These are phyloP conservation scores for Masticophis lateralis DNA, from an alignment of 2,797 vertebrate species.

Conservation along the genomic window DNA sequence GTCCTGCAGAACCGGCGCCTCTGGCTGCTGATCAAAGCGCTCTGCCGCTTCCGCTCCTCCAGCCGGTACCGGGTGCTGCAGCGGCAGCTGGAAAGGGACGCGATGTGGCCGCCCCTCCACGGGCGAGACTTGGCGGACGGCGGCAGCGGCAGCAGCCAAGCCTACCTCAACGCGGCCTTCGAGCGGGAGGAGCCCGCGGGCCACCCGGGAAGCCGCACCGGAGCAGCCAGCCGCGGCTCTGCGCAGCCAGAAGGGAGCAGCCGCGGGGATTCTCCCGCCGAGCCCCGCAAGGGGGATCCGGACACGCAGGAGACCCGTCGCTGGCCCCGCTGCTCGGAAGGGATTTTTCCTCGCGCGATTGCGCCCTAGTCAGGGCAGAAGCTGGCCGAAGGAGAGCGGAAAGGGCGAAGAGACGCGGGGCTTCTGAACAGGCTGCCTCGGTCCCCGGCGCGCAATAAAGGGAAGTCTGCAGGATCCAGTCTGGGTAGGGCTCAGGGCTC, in stretches of 20 bases:
- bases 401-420: accelerated
- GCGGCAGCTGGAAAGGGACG: slow-evolving; percentile 59
- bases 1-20: slow-evolving; percentile 69
- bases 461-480: no score
- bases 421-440: not conserved
- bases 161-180: slow-evolving; percentile 49
- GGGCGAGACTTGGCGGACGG: slow-evolving; percentile 48
- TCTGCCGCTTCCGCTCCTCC: slow-evolving; percentile 54
- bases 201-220: not conserved
- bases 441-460: not conserved
- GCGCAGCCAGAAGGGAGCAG: not conserved
- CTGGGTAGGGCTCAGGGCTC: not conserved
- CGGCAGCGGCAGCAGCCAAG: slow-evolving; percentile 17
- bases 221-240: accelerated
- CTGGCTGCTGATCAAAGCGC: slow-evolving; percentile 64
- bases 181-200: not conserved
- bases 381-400: no score
- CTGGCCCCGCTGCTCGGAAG: not conserved
- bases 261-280: accelerated
- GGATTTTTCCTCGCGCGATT: not conserved
- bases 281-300: no score
- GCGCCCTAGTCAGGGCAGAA: not conserved
- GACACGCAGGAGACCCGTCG: not conserved
- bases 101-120: slow-evolving; percentile 62
- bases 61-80: slow-evolving; percentile 63